phyloP scores from a whole-genome alignment of 2,113 vertebrate genomes.

The Nipponia nippon region DNA sequence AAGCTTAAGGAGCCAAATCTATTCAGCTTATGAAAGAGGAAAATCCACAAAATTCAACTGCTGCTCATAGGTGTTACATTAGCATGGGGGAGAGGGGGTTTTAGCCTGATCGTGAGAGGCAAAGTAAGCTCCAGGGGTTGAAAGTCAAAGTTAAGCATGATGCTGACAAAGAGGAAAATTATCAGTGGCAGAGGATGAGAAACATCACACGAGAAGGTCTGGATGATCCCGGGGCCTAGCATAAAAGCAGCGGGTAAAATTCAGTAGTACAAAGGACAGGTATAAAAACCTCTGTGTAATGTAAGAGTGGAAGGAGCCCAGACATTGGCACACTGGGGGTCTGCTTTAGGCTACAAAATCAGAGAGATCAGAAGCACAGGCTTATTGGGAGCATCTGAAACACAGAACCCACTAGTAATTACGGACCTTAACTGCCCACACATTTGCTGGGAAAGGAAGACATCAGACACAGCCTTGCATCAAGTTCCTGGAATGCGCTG shows the following conservation, averaged over 20 bases:
- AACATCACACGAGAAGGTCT: not conserved
- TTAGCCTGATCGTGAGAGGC: not conserved
- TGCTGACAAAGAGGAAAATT: not conserved
- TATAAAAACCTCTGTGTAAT: not conserved
- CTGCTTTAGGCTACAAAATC: slow-evolving; percentile 43
- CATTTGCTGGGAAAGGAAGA: slow-evolving; percentile 34
- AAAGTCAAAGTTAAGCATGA: not conserved
- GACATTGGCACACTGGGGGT: slow-evolving; percentile 1
- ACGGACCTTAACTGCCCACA: slow-evolving; percentile 44
- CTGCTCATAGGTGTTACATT: fast-evolving
- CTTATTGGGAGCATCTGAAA: slow-evolving; percentile 60
- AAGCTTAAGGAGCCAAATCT: not conserved
- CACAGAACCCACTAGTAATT: slow-evolving; percentile 37
- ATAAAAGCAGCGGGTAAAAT: not conserved
- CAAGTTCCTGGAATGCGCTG: not conserved
- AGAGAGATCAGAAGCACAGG: slow-evolving; percentile 22
- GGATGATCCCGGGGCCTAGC: not conserved
- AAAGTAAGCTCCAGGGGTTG: not conserved
- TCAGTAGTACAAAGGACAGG: not conserved
- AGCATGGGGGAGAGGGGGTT: not conserved
- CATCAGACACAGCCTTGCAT: not conserved
- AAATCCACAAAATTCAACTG: not conserved
- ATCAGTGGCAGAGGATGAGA: not conserved
- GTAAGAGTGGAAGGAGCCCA: slow-evolving; percentile 29
- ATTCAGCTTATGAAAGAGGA: not conserved